These are phyloP conservation scores for Temnothorax unifasciatus DNA, from an alignment of 2,888 invertebrate species.

Conservation along the genomic window DNA sequence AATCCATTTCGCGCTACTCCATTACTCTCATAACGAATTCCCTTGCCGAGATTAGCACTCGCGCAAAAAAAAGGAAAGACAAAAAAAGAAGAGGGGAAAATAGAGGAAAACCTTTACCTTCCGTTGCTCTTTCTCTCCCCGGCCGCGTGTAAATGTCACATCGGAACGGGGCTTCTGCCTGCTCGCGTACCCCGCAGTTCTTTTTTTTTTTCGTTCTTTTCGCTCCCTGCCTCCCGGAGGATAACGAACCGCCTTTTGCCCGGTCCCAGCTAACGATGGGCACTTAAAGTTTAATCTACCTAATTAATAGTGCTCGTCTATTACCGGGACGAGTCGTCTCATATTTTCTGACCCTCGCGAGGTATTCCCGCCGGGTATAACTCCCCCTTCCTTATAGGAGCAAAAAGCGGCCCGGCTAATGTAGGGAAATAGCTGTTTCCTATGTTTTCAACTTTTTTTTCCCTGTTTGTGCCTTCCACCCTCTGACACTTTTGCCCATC, in stretches of 20 bases:
- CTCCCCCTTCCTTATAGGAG: conserved; percentile 48
- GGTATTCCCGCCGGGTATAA: conserved; percentile 70
- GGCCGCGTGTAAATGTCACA: conserved; percentile 66
- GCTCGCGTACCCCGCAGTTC: conserved; percentile 41
- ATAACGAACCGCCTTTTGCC: conserved; percentile 71
- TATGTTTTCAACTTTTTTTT: conserved; percentile 76
- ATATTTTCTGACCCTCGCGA: conserved; percentile 78
- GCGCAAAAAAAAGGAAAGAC: not conserved
- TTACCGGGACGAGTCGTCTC: conserved; percentile 78
- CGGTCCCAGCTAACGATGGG: conserved; percentile 78
- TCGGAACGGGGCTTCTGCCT: conserved; percentile 29
- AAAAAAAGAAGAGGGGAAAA: conserved; percentile 8
- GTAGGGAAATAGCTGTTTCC: conserved; percentile 79
- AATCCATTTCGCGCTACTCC: conserved; percentile 47
- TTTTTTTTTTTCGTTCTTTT: conserved; percentile 60
- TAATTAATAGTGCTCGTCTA: conserved; percentile 84
- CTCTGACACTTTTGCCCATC: conserved; percentile 15
- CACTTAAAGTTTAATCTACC: conserved; percentile 83
- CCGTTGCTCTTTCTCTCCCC: conserved; percentile 37
- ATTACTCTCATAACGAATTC: conserved; percentile 55
- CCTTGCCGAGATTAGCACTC: conserved; percentile 51
- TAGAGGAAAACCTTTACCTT: conserved; percentile 25
- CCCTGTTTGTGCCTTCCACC: conserved; percentile 36
- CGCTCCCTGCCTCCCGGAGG: conserved; percentile 53
- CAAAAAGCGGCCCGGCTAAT: conserved; percentile 77